Conservation (phyloP, 2,888 invertebrate genomes). For the Caenorhabditis wallacei region DNA sequence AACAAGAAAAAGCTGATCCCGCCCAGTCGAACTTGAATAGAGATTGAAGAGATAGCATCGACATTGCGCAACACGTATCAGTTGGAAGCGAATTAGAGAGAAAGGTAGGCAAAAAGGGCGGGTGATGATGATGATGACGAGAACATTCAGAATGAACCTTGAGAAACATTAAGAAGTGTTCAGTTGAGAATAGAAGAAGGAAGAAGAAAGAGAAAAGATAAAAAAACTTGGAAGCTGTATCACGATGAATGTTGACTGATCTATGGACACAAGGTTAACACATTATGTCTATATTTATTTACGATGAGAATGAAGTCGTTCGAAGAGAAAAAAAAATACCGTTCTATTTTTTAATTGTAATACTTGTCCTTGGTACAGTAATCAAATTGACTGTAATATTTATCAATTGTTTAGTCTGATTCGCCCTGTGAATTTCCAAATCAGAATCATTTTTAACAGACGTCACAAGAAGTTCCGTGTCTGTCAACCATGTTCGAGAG, state of each 20-base stretch:
- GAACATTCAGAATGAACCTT: conserved; percentile 27
- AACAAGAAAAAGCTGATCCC: conserved; percentile 39
- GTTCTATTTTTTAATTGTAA: not conserved
- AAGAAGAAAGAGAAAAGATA: not conserved
- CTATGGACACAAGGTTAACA: conserved; percentile 18
- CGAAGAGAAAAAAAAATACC: conserved; percentile 11
- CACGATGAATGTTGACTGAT: conserved; percentile 23
- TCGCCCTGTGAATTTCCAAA: too few relatives aligned
- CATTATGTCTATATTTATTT: not conserved
- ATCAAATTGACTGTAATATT: not conserved
- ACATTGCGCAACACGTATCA: conserved; percentile 53
- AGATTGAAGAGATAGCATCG: conserved; percentile 52
- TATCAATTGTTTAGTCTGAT: too few relatives aligned
- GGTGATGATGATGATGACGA: conserved; percentile 36
- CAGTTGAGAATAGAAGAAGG: too few relatives aligned
- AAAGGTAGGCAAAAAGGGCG: conserved; percentile 1
- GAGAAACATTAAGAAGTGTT: conserved; percentile 19
- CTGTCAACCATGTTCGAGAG: conserved; percentile 31
- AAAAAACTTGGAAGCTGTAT: conserved; percentile 1
- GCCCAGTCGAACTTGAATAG: conserved; percentile 59
- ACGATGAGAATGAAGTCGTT: conserved; percentile 8
- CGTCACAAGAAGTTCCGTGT: conserved; percentile 14
- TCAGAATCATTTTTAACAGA: too few relatives aligned
- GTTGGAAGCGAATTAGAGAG: conserved; percentile 7
- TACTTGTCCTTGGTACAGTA: conserved; percentile 8